Evolutionary conservation across 1,140 invertebrate genomes (phyloP).

Genomic region (Saxidomus purpurata): DNA sequence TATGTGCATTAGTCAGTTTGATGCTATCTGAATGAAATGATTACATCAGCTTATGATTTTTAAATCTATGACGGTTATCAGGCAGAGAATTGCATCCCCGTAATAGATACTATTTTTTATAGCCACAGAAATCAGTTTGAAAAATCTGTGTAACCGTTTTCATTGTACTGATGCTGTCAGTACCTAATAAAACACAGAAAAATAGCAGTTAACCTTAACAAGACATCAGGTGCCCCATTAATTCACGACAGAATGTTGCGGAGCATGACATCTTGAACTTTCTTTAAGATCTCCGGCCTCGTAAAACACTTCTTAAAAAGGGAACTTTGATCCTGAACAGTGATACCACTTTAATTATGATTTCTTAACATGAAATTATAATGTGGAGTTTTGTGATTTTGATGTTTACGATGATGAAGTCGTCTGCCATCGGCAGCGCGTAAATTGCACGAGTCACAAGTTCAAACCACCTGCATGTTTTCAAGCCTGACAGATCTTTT

Average conservation of each 20-base stretch:
- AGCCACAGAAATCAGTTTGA: no score
- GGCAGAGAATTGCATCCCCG: no score
- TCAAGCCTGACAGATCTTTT: not conserved
- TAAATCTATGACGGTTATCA: no score
- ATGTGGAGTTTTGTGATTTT: not conserved
- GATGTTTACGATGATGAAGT: not conserved
- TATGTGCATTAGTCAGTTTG: no score
- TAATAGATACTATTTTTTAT: no score
- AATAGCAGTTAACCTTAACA: not conserved
- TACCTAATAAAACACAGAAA: not conserved
- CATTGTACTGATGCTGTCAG: no score
- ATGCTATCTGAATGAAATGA: no score
- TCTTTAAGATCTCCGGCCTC: not conserved
- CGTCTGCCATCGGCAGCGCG: not conserved
- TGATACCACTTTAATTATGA: conserved; percentile 12
- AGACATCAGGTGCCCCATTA: not conserved
- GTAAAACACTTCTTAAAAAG: conserved; percentile 30
- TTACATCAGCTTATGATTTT: no score
- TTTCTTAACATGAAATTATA: not conserved
- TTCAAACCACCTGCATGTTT: not conserved
- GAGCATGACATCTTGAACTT: conserved; percentile 6
- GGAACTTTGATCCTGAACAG: not conserved
- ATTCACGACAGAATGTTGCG: not conserved
- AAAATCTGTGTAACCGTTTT: no score
- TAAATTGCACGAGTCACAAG: not conserved